Evolutionary conservation across 2,797 vertebrate genomes (phyloP).

Genomic region (Eleutherodactylus coqui): DNA sequence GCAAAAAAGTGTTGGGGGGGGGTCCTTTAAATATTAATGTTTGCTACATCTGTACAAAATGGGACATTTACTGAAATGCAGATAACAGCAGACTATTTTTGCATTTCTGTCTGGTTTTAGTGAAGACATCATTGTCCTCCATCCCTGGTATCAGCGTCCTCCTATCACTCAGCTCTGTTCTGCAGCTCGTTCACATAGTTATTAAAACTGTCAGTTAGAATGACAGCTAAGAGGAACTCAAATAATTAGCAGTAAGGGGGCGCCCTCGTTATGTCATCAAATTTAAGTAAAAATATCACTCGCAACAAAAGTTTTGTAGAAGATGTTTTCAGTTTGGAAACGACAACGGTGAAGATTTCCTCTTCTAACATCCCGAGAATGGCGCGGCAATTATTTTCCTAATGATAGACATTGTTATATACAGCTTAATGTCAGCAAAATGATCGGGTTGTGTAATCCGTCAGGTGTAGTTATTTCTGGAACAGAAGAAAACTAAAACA

Average conservation of each 20-base stretch:
- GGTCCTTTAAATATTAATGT: too few relatives aligned
- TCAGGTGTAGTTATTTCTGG: not conserved
- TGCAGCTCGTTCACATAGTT: not conserved
- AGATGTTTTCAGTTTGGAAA: not conserved
- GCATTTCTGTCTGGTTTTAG: not conserved
- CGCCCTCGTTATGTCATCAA: conserved; percentile 32
- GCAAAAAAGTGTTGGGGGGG: too few relatives aligned
- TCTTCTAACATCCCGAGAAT: not conserved
- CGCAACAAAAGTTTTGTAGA: not conserved
- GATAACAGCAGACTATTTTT: too few relatives aligned
- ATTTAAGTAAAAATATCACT: conserved; percentile 31
- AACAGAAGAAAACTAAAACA: not conserved
- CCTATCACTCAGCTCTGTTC: not conserved
- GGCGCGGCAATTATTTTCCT: not conserved
- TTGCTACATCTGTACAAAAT: too few relatives aligned
- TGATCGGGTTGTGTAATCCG: not conserved
- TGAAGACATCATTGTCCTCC: not conserved
- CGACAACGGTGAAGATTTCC: not conserved
- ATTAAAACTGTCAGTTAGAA: conserved; percentile 36
- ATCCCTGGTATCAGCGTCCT: not conserved
- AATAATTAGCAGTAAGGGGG: conserved; percentile 34
- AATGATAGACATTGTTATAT: not conserved
- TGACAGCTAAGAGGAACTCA: conserved; percentile 40
- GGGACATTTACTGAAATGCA: too few relatives aligned
- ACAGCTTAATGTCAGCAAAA: not conserved